Evolutionary conservation across 2,888 invertebrate species (phyloP).

Genomic region (Antheraea assamensis): DNA sequence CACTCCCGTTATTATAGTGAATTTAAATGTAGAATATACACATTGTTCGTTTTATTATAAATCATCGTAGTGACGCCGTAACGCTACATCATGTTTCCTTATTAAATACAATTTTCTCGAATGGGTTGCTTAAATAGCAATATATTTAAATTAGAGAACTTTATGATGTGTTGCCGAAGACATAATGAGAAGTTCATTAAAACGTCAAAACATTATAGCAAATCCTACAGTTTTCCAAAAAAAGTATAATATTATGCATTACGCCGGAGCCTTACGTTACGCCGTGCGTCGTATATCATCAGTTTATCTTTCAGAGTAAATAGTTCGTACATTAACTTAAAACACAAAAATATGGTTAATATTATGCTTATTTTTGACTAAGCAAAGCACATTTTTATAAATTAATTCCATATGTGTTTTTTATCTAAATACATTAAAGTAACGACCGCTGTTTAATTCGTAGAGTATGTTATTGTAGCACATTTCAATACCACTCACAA

Average conservation of each 20-base stretch:
- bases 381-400: too few relatives aligned
- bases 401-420: too few relatives aligned
- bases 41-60: background rate
- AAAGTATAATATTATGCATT: background rate
- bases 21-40: background rate
- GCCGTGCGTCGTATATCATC: too few relatives aligned
- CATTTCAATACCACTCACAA: too few relatives aligned
- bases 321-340: too few relatives aligned
- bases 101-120: conserved; percentile 53
- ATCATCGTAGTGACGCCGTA: background rate
- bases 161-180: background rate
- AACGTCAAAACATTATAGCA: background rate
- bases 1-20: background rate
- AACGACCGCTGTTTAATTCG: background rate
- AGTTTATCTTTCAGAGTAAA: too few relatives aligned
- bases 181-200: background rate
- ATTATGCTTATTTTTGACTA: too few relatives aligned
- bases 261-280: too few relatives aligned
- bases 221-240: background rate
- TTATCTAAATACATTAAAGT: too few relatives aligned
- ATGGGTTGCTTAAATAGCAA: conserved; percentile 45
- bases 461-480: too few relatives aligned
- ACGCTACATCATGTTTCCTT: conserved; percentile 41
- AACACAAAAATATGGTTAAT: too few relatives aligned
- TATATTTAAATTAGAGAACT: conserved; percentile 29